phyloP scores from a whole-genome alignment of 2,888 invertebrate genomes.

The Petrolisthes cinctipes region DNA sequence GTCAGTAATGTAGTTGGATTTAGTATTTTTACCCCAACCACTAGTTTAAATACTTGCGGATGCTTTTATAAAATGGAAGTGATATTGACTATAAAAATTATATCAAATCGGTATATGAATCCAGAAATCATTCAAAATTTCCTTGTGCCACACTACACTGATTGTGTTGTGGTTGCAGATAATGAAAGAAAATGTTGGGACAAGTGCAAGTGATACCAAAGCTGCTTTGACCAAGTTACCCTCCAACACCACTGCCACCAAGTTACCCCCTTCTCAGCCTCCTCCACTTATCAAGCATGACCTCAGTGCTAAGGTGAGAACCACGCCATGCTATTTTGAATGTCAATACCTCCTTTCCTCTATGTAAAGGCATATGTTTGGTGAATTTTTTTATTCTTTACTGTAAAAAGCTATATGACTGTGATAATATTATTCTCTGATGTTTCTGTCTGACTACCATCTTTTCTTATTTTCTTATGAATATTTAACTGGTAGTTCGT shows the following conservation, averaged over 20 bases:
- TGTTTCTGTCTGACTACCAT: too few relatives aligned
- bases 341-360: too few relatives aligned
- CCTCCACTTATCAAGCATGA: constrained; percentile 59
- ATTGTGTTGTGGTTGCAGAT: constrained; percentile 69
- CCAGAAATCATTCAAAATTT: too few relatives aligned
- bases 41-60: background rate
- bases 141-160: background rate
- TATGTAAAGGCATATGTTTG: background rate
- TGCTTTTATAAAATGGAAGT: too few relatives aligned
- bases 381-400: background rate
- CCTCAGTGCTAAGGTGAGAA: constrained; percentile 58
- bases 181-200: constrained; percentile 78
- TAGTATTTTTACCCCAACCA: background rate
- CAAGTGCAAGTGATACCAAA: constrained; percentile 65
- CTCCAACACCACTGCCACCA: constrained; percentile 64
- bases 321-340: too few relatives aligned
- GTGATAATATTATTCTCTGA: too few relatives aligned
- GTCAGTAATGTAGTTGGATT: background rate
- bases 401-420: background rate
- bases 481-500: too few relatives aligned
- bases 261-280: constrained; percentile 60
- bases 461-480: too few relatives aligned
- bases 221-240: constrained; percentile 64
- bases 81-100: too few relatives aligned
- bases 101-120: too few relatives aligned